Evolutionary conservation across 1,140 invertebrate genomes (phyloP).

Genomic region (Centruroides sculpturatus): DNA sequence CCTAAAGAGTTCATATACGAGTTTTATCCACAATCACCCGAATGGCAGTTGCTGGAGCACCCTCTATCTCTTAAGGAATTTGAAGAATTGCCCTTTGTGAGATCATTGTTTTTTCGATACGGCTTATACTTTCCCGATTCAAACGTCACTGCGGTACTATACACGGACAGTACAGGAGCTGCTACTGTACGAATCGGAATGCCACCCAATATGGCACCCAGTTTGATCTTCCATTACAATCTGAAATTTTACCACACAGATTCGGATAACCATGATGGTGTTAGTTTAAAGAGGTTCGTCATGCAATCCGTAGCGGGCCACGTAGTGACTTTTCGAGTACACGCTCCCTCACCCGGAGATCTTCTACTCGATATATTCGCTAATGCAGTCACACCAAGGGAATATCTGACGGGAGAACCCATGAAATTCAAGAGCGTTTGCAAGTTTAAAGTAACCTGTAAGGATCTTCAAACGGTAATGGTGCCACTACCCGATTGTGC

Average conservation of each 20-base stretch:
- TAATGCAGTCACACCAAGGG: slow-evolving; percentile 91
- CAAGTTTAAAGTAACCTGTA: slow-evolving; percentile 95
- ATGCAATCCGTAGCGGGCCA: slow-evolving; percentile 92
- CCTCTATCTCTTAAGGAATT: slow-evolving; percentile 89
- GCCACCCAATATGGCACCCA: slow-evolving; percentile 81
- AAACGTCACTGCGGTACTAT: slow-evolving; percentile 59
- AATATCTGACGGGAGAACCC: slow-evolving; percentile 88
- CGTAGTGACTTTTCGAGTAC: slow-evolving; percentile 80
- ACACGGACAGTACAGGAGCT: slow-evolving; percentile 76
- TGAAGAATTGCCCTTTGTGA: slow-evolving; percentile 92
- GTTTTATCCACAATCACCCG: slow-evolving; percentile 89
- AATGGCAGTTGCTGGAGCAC: slow-evolving; percentile 91
- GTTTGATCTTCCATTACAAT: slow-evolving; percentile 94
- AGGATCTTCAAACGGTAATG: slow-evolving; percentile 77
- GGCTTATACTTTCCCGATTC: slow-evolving; percentile 76
- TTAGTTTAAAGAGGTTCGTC: slow-evolving; percentile 91
- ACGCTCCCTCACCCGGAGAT: slow-evolving; percentile 74
- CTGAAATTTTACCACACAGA: slow-evolving; percentile 90
- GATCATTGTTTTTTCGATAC: slow-evolving; percentile 96
- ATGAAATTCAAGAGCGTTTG: slow-evolving; percentile 99
- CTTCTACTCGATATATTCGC: slow-evolving; percentile 96
- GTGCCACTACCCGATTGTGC: slow-evolving; percentile 95
- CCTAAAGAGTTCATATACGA: slow-evolving; percentile 98
- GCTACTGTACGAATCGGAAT: slow-evolving; percentile 86
- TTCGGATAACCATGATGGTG: slow-evolving; percentile 64